Conservation (phyloP, 2,888 invertebrate species). For the Cantharis nigra region DNA sequence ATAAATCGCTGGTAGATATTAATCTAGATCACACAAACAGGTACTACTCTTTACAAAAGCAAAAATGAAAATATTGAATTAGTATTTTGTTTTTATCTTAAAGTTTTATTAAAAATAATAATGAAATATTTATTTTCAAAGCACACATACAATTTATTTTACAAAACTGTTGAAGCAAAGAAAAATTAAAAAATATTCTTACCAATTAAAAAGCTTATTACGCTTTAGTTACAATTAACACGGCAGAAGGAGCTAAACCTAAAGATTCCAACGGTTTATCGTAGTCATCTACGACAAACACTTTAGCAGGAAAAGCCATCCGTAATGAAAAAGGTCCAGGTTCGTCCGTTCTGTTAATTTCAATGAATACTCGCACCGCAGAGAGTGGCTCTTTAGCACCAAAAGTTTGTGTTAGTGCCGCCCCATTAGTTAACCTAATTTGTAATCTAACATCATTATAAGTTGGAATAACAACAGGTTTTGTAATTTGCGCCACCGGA, state of each 20-base stretch:
- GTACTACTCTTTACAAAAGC: neutral
- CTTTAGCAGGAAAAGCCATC: conserved; percentile 89
- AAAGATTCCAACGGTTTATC: conserved; percentile 82
- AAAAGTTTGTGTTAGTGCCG: conserved; percentile 74
- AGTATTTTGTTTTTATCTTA: neutral
- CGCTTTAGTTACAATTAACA: conserved; percentile 75
- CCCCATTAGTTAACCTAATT: conserved; percentile 78
- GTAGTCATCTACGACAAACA: conserved; percentile 86
- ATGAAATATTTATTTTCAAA: conserved; percentile 1
- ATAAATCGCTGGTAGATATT: neutral
- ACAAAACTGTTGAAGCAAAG: conserved; percentile 3
- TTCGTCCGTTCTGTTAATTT: conserved; percentile 79
- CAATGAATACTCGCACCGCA: conserved; percentile 86
- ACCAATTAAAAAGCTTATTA: conserved; percentile 23
- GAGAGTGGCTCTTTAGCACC: conserved; percentile 86
- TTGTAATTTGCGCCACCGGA: conserved; percentile 43
- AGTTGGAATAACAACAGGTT: conserved; percentile 49
- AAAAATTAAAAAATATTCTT: conserved; percentile 13
- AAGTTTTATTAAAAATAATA: neutral
- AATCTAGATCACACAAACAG: neutral
- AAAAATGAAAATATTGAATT: neutral
- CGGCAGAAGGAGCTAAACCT: conserved; percentile 84
- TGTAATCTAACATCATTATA: conserved; percentile 75
- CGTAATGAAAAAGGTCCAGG: conserved; percentile 77
- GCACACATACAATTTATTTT: conserved; percentile 9